Evolutionary conservation across 2,113 vertebrate species (phyloP).

Genomic region (Copsychus sechellarum): DNA sequence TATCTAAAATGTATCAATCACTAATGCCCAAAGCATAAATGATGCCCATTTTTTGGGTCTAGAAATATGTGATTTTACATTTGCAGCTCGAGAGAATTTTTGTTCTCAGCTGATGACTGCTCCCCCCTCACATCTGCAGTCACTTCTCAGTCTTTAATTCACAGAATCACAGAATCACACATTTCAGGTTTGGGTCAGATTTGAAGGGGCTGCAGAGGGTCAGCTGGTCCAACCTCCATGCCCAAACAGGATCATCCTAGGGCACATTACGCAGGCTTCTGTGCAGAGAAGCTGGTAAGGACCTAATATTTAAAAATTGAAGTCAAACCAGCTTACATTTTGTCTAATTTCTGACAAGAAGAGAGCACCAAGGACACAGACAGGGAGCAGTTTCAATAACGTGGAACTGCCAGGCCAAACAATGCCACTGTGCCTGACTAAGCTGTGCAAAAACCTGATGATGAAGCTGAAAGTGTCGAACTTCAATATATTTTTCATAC

Average conservation of each 20-base stretch:
- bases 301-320: not conserved
- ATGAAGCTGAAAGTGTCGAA: not conserved
- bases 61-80: not conserved
- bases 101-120: not conserved
- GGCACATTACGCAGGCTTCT: not conserved
- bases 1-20: not conserved
- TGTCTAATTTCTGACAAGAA: not conserved
- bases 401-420: not conserved
- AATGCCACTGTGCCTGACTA: not conserved
- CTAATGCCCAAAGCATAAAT: not conserved
- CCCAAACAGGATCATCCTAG: not conserved
- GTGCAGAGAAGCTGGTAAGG: not conserved
- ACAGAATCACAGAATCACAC: not conserved
- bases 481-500: not conserved
- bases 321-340: not conserved
- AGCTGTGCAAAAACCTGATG: not conserved
- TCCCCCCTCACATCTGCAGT: not conserved
- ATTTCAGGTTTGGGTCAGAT: too few species aligned
- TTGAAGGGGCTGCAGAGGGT: not conserved
- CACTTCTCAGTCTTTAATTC: not conserved
- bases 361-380: not conserved
- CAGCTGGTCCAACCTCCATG: not conserved
- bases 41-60: accelerated
- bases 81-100: not conserved
- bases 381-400: not conserved